Percentiles rank a stretch among this genome's conserved stretches.
These are phyloP conservation scores for Tetragnatha montana DNA, from an alignment of 2,888 invertebrate species.

Conservation along the genomic window DNA sequence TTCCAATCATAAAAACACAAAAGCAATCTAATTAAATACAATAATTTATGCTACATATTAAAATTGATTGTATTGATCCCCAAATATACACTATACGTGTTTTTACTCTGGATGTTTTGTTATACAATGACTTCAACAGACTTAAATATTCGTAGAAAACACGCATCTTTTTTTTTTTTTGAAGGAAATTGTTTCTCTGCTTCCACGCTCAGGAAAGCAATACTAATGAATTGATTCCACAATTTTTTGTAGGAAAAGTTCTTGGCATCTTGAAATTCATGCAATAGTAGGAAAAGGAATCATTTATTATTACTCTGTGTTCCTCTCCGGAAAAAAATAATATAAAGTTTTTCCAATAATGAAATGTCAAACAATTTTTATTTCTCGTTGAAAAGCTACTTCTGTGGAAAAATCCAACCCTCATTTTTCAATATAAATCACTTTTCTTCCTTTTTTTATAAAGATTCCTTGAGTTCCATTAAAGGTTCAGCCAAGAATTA, in stretches of 20 bases:
- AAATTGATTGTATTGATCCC: too few species aligned
- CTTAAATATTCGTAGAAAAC: not conserved
- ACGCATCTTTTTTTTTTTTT: not conserved
- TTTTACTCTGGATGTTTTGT: too few species aligned
- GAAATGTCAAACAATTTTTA: slow-evolving; percentile 50
- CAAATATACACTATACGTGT: too few species aligned
- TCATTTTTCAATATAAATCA: slow-evolving; percentile 52
- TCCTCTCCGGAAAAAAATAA: slow-evolving; percentile 36
- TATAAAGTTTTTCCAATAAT: slow-evolving; percentile 54
- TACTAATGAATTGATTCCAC: slow-evolving; percentile 17
- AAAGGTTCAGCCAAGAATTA: slow-evolving; percentile 9
- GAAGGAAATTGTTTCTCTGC: not conserved
- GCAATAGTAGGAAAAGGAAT: not conserved
- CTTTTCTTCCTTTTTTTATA: slow-evolving; percentile 28
- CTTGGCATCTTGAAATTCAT: slow-evolving; percentile 3
- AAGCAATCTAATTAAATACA: too few species aligned
- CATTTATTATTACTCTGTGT: slow-evolving; percentile 30
- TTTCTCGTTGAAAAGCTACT: not conserved
- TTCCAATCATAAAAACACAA: too few species aligned
- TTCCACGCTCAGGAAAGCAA: not conserved
- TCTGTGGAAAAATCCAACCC: slow-evolving; percentile 25
- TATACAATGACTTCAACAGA: not conserved
- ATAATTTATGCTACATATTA: too few species aligned
- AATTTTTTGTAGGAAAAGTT: not conserved
- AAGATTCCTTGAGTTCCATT: slow-evolving; percentile 14